A percentile compares a stretch with the other conserved stretches of the same genome.
Evolutionary conservation across 2,888 invertebrate species (phyloP).

Genomic region (Caenorhabditis doughertyi): DNA sequence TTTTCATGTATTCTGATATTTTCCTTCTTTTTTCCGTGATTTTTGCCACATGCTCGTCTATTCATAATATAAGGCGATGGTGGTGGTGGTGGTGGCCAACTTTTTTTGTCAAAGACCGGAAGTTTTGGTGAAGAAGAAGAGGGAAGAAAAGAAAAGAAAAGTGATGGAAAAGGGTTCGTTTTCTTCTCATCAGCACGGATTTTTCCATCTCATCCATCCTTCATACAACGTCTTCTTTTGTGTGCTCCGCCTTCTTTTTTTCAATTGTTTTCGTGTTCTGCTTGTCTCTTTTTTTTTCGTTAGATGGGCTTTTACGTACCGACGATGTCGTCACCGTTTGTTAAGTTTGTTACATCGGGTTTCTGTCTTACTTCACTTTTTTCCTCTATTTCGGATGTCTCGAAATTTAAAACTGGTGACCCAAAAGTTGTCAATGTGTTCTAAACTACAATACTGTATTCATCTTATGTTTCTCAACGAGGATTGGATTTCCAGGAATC

Average conservation of each 20-base stretch:
- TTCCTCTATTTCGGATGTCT: neutral
- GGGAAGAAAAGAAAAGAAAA: neutral
- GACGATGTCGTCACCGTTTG: conserved; percentile 53
- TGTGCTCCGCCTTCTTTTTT: conserved; percentile 37
- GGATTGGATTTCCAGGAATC: no score
- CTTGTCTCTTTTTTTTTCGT: conserved; percentile 25
- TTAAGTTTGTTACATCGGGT: conserved; percentile 52
- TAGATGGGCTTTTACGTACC: conserved; percentile 44
- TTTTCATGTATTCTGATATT: conserved; percentile 39
- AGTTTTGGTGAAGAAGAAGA: conserved; percentile 19
- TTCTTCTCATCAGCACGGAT: conserved; percentile 55
- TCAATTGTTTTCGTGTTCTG: conserved; percentile 64
- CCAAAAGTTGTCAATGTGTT: neutral
- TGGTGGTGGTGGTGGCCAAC: conserved; percentile 6
- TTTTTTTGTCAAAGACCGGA: conserved; percentile 39
- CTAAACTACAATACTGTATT: no score
- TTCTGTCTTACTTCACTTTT: conserved; percentile 14
- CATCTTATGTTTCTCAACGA: no score
- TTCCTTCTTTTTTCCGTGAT: neutral
- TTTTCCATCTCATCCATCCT: conserved; percentile 34
- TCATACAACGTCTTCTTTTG: conserved; percentile 44
- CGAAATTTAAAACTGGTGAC: neutral
- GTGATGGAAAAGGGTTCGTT: conserved; percentile 17
- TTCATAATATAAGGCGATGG: conserved; percentile 27
- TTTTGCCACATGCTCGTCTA: conserved; percentile 4